A percentile compares a stretch with the other conserved stretches of the same genome.
Conservation (phyloP, 2,888 invertebrate genomes). For the Onthophagus sagittarius region DNA sequence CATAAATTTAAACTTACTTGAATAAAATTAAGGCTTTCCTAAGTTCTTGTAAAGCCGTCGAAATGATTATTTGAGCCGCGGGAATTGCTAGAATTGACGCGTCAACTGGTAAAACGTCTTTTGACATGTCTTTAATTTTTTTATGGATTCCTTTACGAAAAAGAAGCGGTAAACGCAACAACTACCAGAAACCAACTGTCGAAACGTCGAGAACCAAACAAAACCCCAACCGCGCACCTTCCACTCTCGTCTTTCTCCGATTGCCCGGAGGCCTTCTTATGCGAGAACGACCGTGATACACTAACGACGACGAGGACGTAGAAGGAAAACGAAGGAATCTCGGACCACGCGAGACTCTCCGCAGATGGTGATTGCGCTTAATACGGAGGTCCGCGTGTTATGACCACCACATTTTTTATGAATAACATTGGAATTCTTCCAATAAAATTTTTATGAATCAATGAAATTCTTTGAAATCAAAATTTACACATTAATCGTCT, state of each 20-base stretch:
- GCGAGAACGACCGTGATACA: background rate
- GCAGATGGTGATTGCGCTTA: background rate
- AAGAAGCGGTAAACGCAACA: background rate
- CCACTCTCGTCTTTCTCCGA: background rate
- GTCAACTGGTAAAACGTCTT: constrained; percentile 37
- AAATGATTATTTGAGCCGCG: constrained; percentile 51
- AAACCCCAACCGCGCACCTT: background rate
- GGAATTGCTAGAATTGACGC: constrained; percentile 49
- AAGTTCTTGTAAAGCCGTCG: constrained; percentile 51
- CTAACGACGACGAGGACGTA: background rate
- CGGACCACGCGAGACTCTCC: background rate
- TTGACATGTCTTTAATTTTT: constrained; percentile 29
- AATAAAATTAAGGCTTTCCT: constrained; percentile 51
- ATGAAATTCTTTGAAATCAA: too few species aligned
- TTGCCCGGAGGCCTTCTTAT: background rate
- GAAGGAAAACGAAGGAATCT: background rate
- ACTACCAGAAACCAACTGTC: background rate
- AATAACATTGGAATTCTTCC: background rate
- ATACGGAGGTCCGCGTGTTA: too few species aligned
- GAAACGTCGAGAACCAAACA: background rate
- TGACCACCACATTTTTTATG: background rate
- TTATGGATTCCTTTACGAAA: background rate
- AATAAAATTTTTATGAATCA: background rate
- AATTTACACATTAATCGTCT: too few species aligned
- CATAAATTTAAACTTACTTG: constrained; percentile 46